phyloP scores from a whole-genome alignment of 1,140 invertebrate species.

The Sitodiplosis mosellana region DNA sequence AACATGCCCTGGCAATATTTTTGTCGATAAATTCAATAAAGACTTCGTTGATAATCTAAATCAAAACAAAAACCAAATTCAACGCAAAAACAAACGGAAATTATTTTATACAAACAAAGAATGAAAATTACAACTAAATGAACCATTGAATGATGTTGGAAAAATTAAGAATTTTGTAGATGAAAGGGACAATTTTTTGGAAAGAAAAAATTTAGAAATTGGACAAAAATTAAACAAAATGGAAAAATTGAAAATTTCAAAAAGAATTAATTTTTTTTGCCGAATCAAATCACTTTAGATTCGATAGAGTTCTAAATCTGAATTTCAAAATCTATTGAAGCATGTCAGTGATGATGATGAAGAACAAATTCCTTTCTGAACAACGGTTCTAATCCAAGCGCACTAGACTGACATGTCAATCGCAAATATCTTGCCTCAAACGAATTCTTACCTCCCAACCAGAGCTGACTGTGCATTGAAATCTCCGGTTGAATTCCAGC shows the following conservation, averaged over 20 bases:
- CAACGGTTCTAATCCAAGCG: too few relatives aligned
- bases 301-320: too few relatives aligned
- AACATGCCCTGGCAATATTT: conserved; percentile 31
- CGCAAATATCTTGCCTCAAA: neutral
- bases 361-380: too few relatives aligned
- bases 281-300: too few relatives aligned
- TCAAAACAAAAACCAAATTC: conserved; percentile 16
- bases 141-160: too few relatives aligned
- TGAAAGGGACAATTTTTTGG: too few relatives aligned
- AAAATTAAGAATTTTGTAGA: too few relatives aligned
- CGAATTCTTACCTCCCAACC: conserved; percentile 1
- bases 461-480: conserved; percentile 33
- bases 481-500: conserved; percentile 70
- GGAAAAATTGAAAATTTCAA: too few relatives aligned
- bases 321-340: too few relatives aligned
- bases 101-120: neutral
- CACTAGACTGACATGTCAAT: neutral
- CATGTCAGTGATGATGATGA: too few relatives aligned
- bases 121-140: too few relatives aligned
- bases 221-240: conserved; percentile 8
- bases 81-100: conserved; percentile 4
- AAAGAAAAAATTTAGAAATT: conserved; percentile 5
- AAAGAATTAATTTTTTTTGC: too few relatives aligned
- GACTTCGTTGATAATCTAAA: conserved; percentile 41
- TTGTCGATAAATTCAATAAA: conserved; percentile 39